A percentile compares a stretch with the other conserved stretches of the same genome.
Conservation (phyloP, 2,888 invertebrate species). For the Hipparchia semele region DNA sequence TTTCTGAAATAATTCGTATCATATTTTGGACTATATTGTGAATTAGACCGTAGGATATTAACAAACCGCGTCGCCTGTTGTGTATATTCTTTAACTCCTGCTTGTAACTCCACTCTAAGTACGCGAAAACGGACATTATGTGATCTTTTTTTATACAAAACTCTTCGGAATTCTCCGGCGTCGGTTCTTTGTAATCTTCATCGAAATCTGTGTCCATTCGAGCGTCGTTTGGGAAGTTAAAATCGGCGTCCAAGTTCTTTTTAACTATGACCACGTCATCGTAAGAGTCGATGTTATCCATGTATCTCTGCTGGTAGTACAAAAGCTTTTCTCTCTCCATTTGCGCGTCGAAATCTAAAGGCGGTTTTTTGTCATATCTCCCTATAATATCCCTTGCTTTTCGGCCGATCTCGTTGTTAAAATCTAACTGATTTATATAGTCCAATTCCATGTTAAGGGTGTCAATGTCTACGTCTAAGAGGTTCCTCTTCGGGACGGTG, state of each 20-base stretch:
- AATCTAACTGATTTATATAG: slow-evolving; percentile 72
- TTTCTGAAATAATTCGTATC: slow-evolving; percentile 90
- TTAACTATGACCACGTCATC: slow-evolving; percentile 78
- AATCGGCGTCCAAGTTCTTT: slow-evolving; percentile 78
- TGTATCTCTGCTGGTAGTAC: slow-evolving; percentile 73
- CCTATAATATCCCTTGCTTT: slow-evolving; percentile 75
- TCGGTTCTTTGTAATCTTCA: slow-evolving; percentile 73
- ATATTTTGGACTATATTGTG: slow-evolving; percentile 91
- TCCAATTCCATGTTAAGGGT: slow-evolving; percentile 72
- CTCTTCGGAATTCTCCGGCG: slow-evolving; percentile 66
- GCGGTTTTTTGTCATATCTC: slow-evolving; percentile 69
- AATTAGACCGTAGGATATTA: slow-evolving; percentile 92
- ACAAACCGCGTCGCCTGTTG: slow-evolving; percentile 85
- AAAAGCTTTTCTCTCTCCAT: slow-evolving; percentile 78
- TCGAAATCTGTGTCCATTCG: slow-evolving; percentile 74
- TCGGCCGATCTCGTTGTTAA: slow-evolving; percentile 71
- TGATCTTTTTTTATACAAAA: slow-evolving; percentile 87
- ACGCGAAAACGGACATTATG: slow-evolving; percentile 90
- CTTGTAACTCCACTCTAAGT: slow-evolving; percentile 91
- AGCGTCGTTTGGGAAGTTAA: slow-evolving; percentile 77
- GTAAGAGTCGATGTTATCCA: slow-evolving; percentile 74
- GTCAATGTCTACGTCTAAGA: slow-evolving; percentile 70
- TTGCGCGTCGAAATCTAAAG: slow-evolving; percentile 77
- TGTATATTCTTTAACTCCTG: slow-evolving; percentile 84
- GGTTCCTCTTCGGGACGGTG: slow-evolving; percentile 51